A percentile compares a stretch with the other conserved stretches of the same genome.
These are phyloP conservation scores for Torymus aiolomorphi DNA, from an alignment of 2,888 invertebrate species.

Conservation along the genomic window DNA sequence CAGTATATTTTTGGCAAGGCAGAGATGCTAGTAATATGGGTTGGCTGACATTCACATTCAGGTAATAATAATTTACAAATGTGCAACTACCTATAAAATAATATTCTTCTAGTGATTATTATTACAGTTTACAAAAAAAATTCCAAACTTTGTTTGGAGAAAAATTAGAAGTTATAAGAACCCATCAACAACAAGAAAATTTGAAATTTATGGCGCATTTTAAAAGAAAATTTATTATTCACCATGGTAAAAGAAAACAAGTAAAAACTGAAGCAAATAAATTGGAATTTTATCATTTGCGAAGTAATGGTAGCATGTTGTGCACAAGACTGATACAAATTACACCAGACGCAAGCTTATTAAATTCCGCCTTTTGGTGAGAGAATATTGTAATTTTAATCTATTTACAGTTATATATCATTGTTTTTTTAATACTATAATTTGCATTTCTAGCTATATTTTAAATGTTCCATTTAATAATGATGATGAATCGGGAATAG, in stretches of 20 bases:
- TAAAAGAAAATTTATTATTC: slow-evolving; percentile 94
- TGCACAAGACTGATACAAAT: slow-evolving; percentile 95
- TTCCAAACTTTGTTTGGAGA: slow-evolving; percentile 92
- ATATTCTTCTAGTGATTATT: slow-evolving; percentile 1
- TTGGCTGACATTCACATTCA: slow-evolving; percentile 99
- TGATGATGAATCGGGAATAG: slow-evolving; percentile 90
- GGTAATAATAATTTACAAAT: slow-evolving; percentile 70
- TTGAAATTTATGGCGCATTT: slow-evolving; percentile 99
- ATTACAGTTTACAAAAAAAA: slow-evolving; percentile 86
- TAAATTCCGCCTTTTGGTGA: slow-evolving; percentile 97
- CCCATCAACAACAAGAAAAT: slow-evolving; percentile 99
- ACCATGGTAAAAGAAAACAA: slow-evolving; percentile 87
- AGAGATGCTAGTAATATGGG: slow-evolving; percentile 98
- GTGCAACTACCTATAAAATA: slow-evolving; percentile 4
- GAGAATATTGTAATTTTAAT: slow-evolving; percentile 57
- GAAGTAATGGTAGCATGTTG: slow-evolving; percentile 96
- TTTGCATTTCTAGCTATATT: slow-evolving; percentile 81
- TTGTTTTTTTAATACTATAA: slow-evolving; percentile 13
- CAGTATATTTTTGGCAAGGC: slow-evolving; percentile 99
- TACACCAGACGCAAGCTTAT: slow-evolving; percentile 86
- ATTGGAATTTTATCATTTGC: slow-evolving; percentile 95
- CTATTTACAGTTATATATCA: slow-evolving; percentile 2
- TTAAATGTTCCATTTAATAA: slow-evolving; percentile 94
- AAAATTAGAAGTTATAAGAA: slow-evolving; percentile 94
- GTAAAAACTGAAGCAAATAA: slow-evolving; percentile 69